A percentile compares a stretch with the other conserved stretches of the same genome.
Evolutionary conservation across 2,797 vertebrate genomes (phyloP).

Genomic region (Gallinago nigripennis): DNA sequence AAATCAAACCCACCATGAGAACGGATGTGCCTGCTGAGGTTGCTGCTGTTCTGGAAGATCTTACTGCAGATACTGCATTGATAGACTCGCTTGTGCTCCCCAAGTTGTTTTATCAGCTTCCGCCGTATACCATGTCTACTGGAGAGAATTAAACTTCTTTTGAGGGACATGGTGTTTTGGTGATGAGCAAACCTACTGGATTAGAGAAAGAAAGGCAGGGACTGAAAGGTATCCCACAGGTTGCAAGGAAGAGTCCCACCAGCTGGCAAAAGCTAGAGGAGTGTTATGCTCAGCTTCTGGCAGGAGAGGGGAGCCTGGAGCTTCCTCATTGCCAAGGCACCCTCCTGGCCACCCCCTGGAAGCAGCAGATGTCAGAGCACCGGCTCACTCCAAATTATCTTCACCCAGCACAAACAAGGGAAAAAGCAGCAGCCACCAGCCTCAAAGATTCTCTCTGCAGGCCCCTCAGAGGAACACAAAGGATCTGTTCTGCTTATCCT

Average conservation of each 20-base stretch:
- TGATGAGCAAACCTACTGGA: slow-evolving; percentile 78
- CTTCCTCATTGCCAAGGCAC: not conserved
- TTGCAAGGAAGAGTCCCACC: slow-evolving; percentile 9
- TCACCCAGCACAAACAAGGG: not conserved
- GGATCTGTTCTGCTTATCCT: not conserved
- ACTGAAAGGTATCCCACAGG: slow-evolving; percentile 58
- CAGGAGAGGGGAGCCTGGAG: not conserved
- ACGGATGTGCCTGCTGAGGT: slow-evolving; percentile 95
- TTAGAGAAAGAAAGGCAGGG: slow-evolving; percentile 18
- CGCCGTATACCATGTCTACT: slow-evolving; percentile 79
- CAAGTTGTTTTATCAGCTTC: slow-evolving; percentile 81
- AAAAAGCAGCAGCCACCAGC: slow-evolving; percentile 14
- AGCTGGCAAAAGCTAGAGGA: slow-evolving; percentile 13
- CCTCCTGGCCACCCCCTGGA: not conserved
- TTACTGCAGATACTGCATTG: slow-evolving; percentile 94
- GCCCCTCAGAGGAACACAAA: not conserved
- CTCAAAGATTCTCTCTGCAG: not conserved
- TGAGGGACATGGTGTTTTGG: slow-evolving; percentile 74
- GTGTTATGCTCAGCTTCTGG: slow-evolving; percentile 1
- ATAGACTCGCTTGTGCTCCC: slow-evolving; percentile 92
- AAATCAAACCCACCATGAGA: slow-evolving; percentile 86
- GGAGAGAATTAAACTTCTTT: slow-evolving; percentile 79
- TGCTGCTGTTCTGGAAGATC: slow-evolving; percentile 99
- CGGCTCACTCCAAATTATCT: not conserved
- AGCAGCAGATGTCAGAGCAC: not conserved